phyloP scores from a whole-genome alignment of 1,140 invertebrate genomes.

The Drosophila neocordata region DNA sequence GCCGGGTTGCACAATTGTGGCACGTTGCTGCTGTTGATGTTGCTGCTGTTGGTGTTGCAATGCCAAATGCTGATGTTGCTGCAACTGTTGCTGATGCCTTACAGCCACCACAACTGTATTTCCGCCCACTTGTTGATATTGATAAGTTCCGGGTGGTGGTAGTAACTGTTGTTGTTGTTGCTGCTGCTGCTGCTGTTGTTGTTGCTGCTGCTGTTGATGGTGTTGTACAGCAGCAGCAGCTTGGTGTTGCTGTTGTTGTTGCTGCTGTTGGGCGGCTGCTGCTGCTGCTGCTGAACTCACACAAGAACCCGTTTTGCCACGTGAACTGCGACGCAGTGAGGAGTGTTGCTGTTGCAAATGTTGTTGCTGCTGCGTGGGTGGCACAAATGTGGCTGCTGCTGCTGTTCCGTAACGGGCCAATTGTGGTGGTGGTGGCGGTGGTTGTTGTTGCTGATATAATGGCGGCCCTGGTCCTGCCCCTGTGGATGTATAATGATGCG shows the following conservation, averaged over 20 bases:
- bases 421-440: conserved; percentile 25
- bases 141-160: conserved; percentile 55
- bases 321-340: conserved; percentile 79
- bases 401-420: conserved; percentile 52
- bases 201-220: conserved; percentile 35
- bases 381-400: conserved; percentile 64
- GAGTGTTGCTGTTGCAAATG: conserved; percentile 60
- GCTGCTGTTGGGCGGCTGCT: conserved; percentile 61
- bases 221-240: conserved; percentile 50
- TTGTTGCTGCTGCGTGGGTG: conserved; percentile 55
- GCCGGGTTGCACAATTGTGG: conserved; percentile 73
- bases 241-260: conserved; percentile 59
- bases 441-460: conserved; percentile 58
- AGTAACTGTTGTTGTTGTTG: conserved; percentile 52
- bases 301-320: conserved; percentile 83
- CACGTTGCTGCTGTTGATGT: conserved; percentile 64
- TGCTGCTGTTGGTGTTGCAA: conserved; percentile 44
- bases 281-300: conserved; percentile 78
- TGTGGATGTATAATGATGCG: conserved; percentile 74
- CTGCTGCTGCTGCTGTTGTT: conserved; percentile 27
- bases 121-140: conserved; percentile 71
- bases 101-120: conserved; percentile 72
- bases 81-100: conserved; percentile 67
- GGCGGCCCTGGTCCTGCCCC: conserved; percentile 63
- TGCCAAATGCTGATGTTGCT: conserved; percentile 54